Base-by-base conservation (phyloP, 2,113 vertebrate species). In the Ophiodon elongatus region DNA sequence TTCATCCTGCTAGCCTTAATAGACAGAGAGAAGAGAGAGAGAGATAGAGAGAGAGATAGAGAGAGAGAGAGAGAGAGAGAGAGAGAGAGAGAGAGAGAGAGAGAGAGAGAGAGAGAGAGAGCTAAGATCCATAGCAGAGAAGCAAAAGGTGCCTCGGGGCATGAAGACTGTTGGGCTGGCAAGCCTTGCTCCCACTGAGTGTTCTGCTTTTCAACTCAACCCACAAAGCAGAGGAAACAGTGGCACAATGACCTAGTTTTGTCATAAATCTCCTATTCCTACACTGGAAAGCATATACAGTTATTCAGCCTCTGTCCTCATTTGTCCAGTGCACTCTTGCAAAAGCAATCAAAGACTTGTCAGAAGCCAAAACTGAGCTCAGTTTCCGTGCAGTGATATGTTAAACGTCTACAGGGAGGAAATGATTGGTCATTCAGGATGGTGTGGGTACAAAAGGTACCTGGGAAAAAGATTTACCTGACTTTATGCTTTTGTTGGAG, bases 161-260 rank as follows among this genome's bases (percentile, higher is more conserved):
- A 4, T 77, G 69, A 47, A 74, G 80, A 71, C 79, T 63, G 39
- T 23, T 33, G 67, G 67, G 39, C 77, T 80, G 66, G 79, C 54
- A 62, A 27, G 35, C 76, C 76, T 70, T 73, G 73, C 63, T 29
- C 68, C 85, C 88, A 82, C 66, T 87, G 77, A 54, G 72, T 25
- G 74, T 21, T 83, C 87, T 81, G 80, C 74, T 80, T 82, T 86
- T 88, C 80, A 56, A 64, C 72, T 85, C 67, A 84, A 43, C 50
- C 66, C 39, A 69, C 47, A 79, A 54, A 86, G 77, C 82, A 27
- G 76, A 73, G 76, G 79, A 79, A 86, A 52, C 75, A 63, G 66
- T 77, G 83, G 76, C 85, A 88, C 73, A 89, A 25, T 92, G 85
- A 92, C 92, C 90, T 66, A 85, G 60, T 88, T 91, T 86, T 76